Base-by-base conservation (phyloP, 2,888 invertebrate genomes). In the Ectemnius continuus region DNA sequence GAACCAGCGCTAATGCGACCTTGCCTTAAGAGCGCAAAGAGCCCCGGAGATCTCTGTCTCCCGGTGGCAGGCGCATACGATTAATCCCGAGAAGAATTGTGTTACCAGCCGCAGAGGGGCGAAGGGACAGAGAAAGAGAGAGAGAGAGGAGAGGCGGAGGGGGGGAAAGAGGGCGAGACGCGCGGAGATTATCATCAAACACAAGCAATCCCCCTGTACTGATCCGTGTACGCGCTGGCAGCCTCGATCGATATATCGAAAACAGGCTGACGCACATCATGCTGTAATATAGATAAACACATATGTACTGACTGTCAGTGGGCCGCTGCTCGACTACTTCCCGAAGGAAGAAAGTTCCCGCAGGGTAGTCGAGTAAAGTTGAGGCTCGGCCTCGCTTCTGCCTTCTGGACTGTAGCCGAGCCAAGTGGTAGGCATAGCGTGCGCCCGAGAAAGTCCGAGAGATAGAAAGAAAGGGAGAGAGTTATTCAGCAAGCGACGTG, bases 171-270 rank as follows among this genome's bases (percentile, higher is more conserved):
- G 20, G 18, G 18, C 20, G n/a, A 36, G 60, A 70, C 73, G 80
- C 52, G 13, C 14, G 52, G 16, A 16, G 52, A 62, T 74, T 80
- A 80, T 76, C 80, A 61, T 63, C 70, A 52, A 36, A 67, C 81
- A 70, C 76, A 70, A 74, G 64, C 70, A 68, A 80, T 70, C 72
- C 36, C 76, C 58, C 75, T 68, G 78, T 36, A 76, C 81, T 76
- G 82, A 83, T 82, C 78, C 79, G 75, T 75, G 82, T 79, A 76
- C 79, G 74, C 75, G 77, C 62, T 57, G 36, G 11, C 11, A 61
- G 65, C 68, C 63, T 81, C 84, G 76, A 84, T 85, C 81, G 81
- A 80, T 80, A 75, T 85, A 81, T 78, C 75, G 79, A 58, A 67
- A 76, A 73, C 76, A 79, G 74, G 73, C 71, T 70, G 71, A 83